Evolutionary conservation across 2,113 vertebrate genomes (phyloP), one percentile per base, ranked within the genome.

Genomic region (Furnarius figulus): DNA sequence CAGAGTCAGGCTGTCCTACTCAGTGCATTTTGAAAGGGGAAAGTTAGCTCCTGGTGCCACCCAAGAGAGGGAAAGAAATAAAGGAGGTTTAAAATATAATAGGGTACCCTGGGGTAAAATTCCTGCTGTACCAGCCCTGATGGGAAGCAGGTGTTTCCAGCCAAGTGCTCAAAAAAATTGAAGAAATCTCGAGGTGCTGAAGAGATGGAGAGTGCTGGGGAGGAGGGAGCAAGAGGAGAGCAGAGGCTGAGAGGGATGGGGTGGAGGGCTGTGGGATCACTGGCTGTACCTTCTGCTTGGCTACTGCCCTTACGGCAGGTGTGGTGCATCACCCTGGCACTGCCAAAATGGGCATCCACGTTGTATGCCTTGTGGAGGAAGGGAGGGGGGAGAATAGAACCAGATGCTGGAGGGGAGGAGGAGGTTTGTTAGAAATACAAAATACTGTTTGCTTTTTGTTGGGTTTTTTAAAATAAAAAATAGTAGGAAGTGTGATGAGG

Each of bases 81-180:
- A 72, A 79, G 12, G n/a, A 62, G 8, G 4, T n/a, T 75, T 75
- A 75, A 90, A 87, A 33, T 28, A 30, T 65, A 62, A 15, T 61
- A 18, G 4, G 6, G 28, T 59, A n/a, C 9, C 50, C 10, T 31
- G 23, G 62, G 85, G 33, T 37, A 84, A 96, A 89, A 85, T 78
- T 50, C 87, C 65, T 74, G 68, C 59, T 90, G 92, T 86, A 50
- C 50, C 28, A 66, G 30, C n/a, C 44, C 47, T 87, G 86, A 81
- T 53, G 91, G 74, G 90, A 96, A 96, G 68, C 82, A 96, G 87
- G 82, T 95, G 73, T 61, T 93, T 78, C 82, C 39, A 81, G 75
- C 44, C 37, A 35, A 72, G 77, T 87, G 83, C 87, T 92, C 30
- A 72, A 87, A 91, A 53, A 88, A 83, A 75, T 40, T 52, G 53